A percentile compares a stretch with the other conserved stretches of the same genome.
Conservation (phyloP, 2,888 invertebrate species). For the Aspidiotus destructor region DNA sequence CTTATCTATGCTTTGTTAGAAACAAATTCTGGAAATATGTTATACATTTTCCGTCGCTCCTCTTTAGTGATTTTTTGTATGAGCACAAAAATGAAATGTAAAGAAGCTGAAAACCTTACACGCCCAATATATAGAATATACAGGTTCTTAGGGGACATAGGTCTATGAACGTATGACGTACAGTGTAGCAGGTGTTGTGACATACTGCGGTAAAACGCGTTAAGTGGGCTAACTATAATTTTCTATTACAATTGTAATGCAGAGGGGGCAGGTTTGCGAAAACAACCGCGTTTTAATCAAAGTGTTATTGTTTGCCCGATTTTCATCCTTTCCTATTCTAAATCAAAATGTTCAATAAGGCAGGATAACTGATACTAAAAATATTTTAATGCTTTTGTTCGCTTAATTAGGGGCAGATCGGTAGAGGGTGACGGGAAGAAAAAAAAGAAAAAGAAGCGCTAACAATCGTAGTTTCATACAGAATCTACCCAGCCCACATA, state of each 20-base stretch:
- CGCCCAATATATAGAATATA: too few relatives aligned
- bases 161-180: background rate
- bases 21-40: too few relatives aligned
- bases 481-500: too few relatives aligned
- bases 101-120: too few relatives aligned
- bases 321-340: too few relatives aligned
- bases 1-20: too few relatives aligned
- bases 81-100: too few relatives aligned
- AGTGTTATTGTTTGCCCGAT: slow-evolving; percentile 4
- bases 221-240: background rate
- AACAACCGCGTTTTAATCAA: background rate
- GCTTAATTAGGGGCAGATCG: background rate
- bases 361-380: background rate
- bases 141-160: too few relatives aligned
- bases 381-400: slow-evolving; percentile 2
- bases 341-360: too few relatives aligned
- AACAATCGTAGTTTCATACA: background rate
- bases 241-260: background rate
- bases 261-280: background rate
- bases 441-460: background rate
- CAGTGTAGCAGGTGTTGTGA: background rate
- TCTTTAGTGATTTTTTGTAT: too few relatives aligned
- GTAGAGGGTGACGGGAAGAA: background rate
- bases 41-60: too few relatives aligned
- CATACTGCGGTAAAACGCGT: background rate